Percentiles rank a stretch among this genome's conserved stretches.
These are phyloP conservation scores for Myripristis murdjan DNA, from an alignment of 2,797 vertebrate species.

Conservation along the genomic window DNA sequence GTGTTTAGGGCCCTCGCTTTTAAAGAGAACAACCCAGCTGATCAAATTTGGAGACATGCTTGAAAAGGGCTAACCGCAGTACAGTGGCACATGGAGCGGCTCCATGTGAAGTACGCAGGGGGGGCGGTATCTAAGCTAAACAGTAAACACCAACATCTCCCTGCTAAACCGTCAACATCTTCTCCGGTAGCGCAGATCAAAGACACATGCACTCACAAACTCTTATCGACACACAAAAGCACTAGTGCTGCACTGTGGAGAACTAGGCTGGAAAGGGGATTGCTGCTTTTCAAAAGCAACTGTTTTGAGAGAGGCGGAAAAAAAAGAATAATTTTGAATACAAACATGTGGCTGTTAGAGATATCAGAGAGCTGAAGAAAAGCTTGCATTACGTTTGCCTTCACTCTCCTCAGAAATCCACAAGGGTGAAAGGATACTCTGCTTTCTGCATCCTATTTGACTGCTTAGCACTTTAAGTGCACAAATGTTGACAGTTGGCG, in stretches of 20 bases:
- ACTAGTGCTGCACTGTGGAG: slow-evolving; percentile 65
- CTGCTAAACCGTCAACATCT: slow-evolving; percentile 82
- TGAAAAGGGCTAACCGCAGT: slow-evolving; percentile 63
- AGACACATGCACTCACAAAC: slow-evolving; percentile 80
- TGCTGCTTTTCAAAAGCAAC: slow-evolving; percentile 82
- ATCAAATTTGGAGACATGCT: slow-evolving; percentile 69
- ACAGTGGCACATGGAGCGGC: slow-evolving; percentile 43
- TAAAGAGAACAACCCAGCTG: slow-evolving; percentile 64
- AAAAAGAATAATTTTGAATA: slow-evolving; percentile 78
- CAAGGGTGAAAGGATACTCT: slow-evolving; percentile 72
- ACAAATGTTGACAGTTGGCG: slow-evolving; percentile 37
- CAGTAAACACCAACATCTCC: slow-evolving; percentile 81
- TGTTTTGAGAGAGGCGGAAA: slow-evolving; percentile 60
- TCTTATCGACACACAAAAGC: slow-evolving; percentile 85
- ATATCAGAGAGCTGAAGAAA: slow-evolving; percentile 79
- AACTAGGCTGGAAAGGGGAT: slow-evolving; percentile 82
- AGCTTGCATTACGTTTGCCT: slow-evolving; percentile 62
- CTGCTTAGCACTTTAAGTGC: slow-evolving; percentile 56
- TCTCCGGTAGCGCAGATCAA: slow-evolving; percentile 84
- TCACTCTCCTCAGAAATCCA: slow-evolving; percentile 61
- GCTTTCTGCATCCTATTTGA: slow-evolving; percentile 54
- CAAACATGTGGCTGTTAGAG: slow-evolving; percentile 85
- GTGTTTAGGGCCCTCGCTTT: slow-evolving; percentile 67
- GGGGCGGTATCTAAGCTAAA: slow-evolving; percentile 75
- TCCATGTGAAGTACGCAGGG: slow-evolving; percentile 45